phyloP scores from a whole-genome alignment of 2,113 vertebrate genomes.

The Podarcis cretensis region DNA sequence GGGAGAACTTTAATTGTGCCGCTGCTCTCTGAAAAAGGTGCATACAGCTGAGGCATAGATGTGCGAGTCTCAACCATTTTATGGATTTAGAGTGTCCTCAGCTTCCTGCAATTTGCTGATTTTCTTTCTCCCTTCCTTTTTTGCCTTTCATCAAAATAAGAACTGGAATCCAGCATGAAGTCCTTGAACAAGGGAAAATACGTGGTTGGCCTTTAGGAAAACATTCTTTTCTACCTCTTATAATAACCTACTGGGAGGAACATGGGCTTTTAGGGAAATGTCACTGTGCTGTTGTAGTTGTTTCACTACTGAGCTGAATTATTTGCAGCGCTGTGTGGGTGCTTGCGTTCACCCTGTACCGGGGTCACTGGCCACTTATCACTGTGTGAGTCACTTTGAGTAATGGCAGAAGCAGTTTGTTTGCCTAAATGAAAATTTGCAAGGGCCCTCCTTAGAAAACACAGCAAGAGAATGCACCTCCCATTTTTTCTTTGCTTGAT shows the following conservation, averaged over 20 bases:
- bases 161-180: constrained; percentile 32
- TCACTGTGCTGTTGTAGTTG: constrained; percentile 38
- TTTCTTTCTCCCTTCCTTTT: neutral
- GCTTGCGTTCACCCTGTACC: neutral
- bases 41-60: neutral
- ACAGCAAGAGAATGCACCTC: too few species aligned
- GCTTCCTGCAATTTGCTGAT: neutral
- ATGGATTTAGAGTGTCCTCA: neutral
- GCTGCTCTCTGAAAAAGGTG: neutral
- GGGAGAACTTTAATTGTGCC: neutral
- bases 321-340: neutral
- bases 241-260: constrained; percentile 42
- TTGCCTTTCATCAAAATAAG: constrained; percentile 20
- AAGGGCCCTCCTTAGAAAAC: neutral
- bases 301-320: constrained; percentile 44
- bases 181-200: constrained; percentile 45
- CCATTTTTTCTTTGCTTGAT: neutral
- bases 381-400: constrained; percentile 35
- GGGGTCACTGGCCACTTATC: constrained; percentile 51
- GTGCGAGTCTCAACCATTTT: neutral
- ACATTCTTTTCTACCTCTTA: constrained; percentile 36
- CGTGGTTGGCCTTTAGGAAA: constrained; percentile 35
- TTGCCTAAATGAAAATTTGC: constrained; percentile 27
- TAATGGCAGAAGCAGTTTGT: constrained; percentile 11
- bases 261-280: constrained; percentile 58